phyloP scores from a whole-genome alignment of 2,113 vertebrate species.

The Ceuthmochares aereus region DNA sequence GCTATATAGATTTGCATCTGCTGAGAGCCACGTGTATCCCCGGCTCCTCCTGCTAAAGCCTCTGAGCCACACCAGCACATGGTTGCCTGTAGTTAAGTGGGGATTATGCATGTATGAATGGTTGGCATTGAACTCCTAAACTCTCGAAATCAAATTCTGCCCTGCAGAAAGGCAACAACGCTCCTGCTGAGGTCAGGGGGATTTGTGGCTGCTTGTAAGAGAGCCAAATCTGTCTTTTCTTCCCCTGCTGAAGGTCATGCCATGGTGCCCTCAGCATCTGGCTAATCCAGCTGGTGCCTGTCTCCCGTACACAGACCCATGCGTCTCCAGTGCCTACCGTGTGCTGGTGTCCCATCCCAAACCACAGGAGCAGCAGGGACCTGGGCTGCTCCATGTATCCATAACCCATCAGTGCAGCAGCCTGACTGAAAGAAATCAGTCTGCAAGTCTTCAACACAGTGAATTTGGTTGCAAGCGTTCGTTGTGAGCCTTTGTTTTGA shows the following conservation, averaged over 20 bases:
- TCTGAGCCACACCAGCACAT: rapidly evolving
- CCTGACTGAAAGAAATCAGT: neutral
- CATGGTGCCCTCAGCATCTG: neutral
- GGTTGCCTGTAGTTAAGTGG: neutral
- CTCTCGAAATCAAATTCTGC: neutral
- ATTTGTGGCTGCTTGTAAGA: slow-evolving; percentile 4
- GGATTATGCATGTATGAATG: neutral
- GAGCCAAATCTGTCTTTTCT: neutral
- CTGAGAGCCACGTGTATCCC: neutral
- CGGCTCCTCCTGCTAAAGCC: neutral
- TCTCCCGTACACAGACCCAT: neutral
- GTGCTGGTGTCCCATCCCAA: neutral
- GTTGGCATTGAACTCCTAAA: slow-evolving; percentile 2
- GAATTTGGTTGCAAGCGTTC: neutral
- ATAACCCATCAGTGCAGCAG: rapidly evolving
- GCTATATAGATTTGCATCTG: rapidly evolving
- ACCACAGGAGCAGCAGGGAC: neutral
- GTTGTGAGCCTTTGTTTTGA: neutral
- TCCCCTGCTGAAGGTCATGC: neutral
- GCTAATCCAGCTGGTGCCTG: neutral
- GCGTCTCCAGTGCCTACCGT: rapidly evolving
- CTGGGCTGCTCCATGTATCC: rapidly evolving
- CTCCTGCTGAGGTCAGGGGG: neutral
- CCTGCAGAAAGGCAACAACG: neutral
- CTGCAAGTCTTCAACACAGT: neutral